Conservation (phyloP, 2,113 vertebrate species). For the Zosterops pallidus region DNA sequence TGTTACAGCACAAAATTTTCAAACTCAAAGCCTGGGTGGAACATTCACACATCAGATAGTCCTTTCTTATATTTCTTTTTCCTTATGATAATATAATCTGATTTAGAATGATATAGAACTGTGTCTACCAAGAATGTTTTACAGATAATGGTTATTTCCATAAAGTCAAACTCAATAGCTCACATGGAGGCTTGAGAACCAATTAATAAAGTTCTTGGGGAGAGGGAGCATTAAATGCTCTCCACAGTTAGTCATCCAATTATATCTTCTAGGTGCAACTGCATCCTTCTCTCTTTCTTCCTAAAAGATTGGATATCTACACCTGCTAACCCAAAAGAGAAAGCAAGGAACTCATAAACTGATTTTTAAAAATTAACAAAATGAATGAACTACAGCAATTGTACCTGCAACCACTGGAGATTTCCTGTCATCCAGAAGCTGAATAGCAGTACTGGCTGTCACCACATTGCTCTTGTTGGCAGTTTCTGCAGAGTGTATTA, state of each 20-base stretch:
- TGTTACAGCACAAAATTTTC: neutral
- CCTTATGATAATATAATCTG: neutral
- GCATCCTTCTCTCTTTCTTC: neutral
- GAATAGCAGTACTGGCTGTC: conserved; percentile 94
- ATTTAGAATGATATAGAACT: neutral
- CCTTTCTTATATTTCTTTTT: neutral
- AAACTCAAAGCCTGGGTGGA: neutral
- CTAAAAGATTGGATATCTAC: neutral
- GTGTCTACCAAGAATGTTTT: neutral
- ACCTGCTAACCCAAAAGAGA: neutral
- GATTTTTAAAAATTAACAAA: neutral
- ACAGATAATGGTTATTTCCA: neutral
- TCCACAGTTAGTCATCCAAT: neutral
- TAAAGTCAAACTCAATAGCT: neutral
- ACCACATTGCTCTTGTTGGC: conserved; percentile 94
- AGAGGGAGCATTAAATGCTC: neutral
- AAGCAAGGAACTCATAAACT: neutral
- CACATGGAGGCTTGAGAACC: neutral
- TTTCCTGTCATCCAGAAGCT: conserved; percentile 94
- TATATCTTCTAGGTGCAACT: neutral
- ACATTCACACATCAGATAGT: neutral
- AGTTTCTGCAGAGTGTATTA: conserved; percentile 70
- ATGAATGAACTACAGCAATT: neutral
- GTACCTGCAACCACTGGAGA: conserved; percentile 97
- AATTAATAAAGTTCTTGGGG: neutral